These are phyloP conservation scores for Scotopteryx bipunctaria DNA, from an alignment of 2,888 invertebrate species.

Conservation along the genomic window DNA sequence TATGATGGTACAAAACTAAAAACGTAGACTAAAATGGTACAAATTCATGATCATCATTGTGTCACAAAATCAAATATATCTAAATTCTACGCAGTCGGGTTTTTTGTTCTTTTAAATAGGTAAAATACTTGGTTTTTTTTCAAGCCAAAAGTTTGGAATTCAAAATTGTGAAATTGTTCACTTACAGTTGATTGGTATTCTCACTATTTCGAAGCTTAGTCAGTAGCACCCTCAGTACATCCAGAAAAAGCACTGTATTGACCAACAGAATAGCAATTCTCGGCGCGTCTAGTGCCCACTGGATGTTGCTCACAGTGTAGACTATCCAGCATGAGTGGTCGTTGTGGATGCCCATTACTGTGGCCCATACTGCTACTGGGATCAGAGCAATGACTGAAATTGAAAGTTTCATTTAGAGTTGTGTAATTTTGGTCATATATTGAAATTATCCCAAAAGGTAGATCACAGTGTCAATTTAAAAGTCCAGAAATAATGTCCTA, in stretches of 20 bases:
- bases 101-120: too few species aligned
- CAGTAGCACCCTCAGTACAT: slow-evolving; percentile 86
- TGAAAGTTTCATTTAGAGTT: not conserved
- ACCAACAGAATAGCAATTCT: slow-evolving; percentile 81
- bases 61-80: too few species aligned
- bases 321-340: slow-evolving; percentile 85
- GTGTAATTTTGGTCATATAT: too few species aligned
- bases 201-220: slow-evolving; percentile 84
- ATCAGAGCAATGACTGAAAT: slow-evolving; percentile 68
- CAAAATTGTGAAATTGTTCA: too few species aligned
- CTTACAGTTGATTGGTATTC: slow-evolving; percentile 72
- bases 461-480: not conserved
- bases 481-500: not conserved
- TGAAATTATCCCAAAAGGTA: too few species aligned
- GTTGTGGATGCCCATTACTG: slow-evolving; percentile 72
- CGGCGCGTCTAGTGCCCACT: slow-evolving; percentile 85
- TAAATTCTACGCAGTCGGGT: too few species aligned
- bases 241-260: slow-evolving; percentile 84
- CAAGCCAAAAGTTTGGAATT: too few species aligned
- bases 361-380: slow-evolving; percentile 83
- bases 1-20: too few species aligned
- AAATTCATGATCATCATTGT: too few species aligned
- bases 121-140: too few species aligned
- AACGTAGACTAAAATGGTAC: too few species aligned
- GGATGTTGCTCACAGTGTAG: slow-evolving; percentile 77